Percentiles rank a stretch among this genome's conserved stretches.
Evolutionary conservation across 2,797 vertebrate genomes (phyloP).

Genomic region (Petrocephalus schoutedeni): DNA sequence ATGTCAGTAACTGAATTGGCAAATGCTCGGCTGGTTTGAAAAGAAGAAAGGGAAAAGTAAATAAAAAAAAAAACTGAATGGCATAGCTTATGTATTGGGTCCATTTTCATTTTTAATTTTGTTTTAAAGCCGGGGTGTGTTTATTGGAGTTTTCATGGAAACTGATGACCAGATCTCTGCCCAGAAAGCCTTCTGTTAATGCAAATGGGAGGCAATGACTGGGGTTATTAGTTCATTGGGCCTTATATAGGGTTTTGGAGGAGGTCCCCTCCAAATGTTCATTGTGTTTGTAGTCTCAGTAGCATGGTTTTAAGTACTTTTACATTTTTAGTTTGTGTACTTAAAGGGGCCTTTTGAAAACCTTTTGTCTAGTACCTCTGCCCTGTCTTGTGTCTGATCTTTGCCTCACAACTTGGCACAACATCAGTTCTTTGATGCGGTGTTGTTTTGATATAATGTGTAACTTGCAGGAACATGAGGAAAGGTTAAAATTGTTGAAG

Average conservation of each 20-base stretch:
- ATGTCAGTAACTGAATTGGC: constrained; percentile 43
- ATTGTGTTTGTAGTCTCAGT: not conserved
- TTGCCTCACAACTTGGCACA: not conserved
- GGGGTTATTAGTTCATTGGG: too few relatives aligned
- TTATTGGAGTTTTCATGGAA: not conserved
- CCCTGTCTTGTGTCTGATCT: not conserved
- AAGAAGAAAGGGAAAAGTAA: constrained; percentile 31
- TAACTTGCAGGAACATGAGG: constrained; percentile 44
- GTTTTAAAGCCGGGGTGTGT: not conserved
- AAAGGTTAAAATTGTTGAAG: constrained; percentile 58
- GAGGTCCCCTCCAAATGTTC: not conserved
- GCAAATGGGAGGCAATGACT: too few relatives aligned
- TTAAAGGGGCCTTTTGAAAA: not conserved
- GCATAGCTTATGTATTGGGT: not conserved
- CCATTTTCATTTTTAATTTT: not conserved
- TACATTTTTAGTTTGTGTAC: not conserved
- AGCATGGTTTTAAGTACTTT: not conserved
- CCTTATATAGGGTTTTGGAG: not conserved
- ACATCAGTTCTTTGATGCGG: constrained; percentile 22
- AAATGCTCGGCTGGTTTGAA: constrained; percentile 34
- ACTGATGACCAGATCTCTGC: not conserved
- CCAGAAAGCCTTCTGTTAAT: not conserved
- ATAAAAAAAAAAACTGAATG: constrained; percentile 27
- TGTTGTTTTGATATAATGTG: constrained; percentile 47
- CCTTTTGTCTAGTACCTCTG: not conserved